Conservation (phyloP, 2,888 invertebrate species). For the Drosophila nr. medialis region DNA sequence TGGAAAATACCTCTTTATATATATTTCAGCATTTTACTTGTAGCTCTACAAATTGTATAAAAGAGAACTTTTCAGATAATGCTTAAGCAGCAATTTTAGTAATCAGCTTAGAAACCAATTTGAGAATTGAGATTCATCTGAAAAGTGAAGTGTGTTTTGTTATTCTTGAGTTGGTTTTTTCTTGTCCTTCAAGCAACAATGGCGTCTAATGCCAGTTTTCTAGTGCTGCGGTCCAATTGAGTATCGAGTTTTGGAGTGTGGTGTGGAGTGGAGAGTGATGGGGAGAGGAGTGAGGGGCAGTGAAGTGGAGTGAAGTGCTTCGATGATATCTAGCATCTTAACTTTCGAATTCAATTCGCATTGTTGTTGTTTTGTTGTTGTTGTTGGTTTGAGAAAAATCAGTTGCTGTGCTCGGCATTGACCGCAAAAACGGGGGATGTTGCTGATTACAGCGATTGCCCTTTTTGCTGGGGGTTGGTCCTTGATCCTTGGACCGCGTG, state of each 20-base stretch:
- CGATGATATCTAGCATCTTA: constrained; percentile 51
- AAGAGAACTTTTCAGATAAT: neutral
- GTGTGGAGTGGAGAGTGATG: no score
- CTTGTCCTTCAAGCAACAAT: constrained; percentile 34
- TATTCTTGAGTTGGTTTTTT: constrained; percentile 4
- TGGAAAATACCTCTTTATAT: neutral
- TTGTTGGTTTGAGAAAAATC: constrained; percentile 11
- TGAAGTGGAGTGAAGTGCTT: constrained; percentile 2
- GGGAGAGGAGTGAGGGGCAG: neutral
- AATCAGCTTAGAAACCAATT: constrained; percentile 1
- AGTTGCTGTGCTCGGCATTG: constrained; percentile 24
- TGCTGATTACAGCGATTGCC: constrained; percentile 44
- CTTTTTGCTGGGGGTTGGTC: constrained; percentile 46
- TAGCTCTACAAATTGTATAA: neutral
- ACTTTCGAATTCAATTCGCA: constrained; percentile 49
- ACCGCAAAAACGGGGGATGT: constrained; percentile 50
- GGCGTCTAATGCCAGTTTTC: constrained; percentile 31
- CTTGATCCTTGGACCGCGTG: neutral
- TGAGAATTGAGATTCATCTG: constrained; percentile 1
- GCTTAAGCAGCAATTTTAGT: neutral
- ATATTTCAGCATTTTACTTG: neutral
- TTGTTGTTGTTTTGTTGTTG: constrained; percentile 24
- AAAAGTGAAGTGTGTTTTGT: constrained; percentile 26
- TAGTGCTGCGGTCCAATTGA: constrained; percentile 9
- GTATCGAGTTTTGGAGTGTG: constrained; percentile 5